Evolutionary conservation across 2,888 invertebrate genomes (phyloP).

Genomic region (Aleiodes leptofemur): DNA sequence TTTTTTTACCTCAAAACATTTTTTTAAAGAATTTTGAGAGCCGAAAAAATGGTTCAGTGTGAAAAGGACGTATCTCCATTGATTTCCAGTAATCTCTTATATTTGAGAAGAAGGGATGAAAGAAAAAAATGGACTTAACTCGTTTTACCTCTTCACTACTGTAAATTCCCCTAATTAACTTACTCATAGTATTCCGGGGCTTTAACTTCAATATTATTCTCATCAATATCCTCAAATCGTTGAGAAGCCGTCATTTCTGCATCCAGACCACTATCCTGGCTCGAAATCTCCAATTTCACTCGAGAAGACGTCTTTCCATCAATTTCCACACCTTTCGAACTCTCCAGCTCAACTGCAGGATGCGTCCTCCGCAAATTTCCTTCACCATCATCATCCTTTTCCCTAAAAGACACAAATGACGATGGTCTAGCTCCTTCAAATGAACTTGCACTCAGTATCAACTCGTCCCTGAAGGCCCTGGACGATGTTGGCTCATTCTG

Average conservation of each 20-base stretch:
- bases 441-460: constrained; percentile 66
- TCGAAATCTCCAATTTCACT: constrained; percentile 48
- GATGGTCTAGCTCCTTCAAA: constrained; percentile 64
- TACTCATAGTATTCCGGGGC: constrained; percentile 70
- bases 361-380: constrained; percentile 59
- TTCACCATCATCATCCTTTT: constrained; percentile 48
- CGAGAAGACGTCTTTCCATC: neutral
- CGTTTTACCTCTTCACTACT: too few relatives aligned
- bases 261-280: constrained; percentile 61
- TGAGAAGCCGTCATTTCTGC: constrained; percentile 67
- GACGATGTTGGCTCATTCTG: constrained; percentile 69
- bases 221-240: constrained; percentile 69
- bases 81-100: too few relatives aligned
- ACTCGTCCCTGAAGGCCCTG: constrained; percentile 59
- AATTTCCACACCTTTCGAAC: constrained; percentile 60
- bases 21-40: too few relatives aligned
- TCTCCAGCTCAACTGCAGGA: constrained; percentile 62
- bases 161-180: constrained; percentile 30
- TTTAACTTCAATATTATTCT: constrained; percentile 72
- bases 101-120: too few relatives aligned
- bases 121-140: too few relatives aligned
- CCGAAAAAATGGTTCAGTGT: too few relatives aligned
- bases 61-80: too few relatives aligned
- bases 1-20: too few relatives aligned
- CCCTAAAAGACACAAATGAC: neutral